Evolutionary conservation across 2,113 vertebrate genomes (phyloP).

Genomic region (Murina feae): DNA sequence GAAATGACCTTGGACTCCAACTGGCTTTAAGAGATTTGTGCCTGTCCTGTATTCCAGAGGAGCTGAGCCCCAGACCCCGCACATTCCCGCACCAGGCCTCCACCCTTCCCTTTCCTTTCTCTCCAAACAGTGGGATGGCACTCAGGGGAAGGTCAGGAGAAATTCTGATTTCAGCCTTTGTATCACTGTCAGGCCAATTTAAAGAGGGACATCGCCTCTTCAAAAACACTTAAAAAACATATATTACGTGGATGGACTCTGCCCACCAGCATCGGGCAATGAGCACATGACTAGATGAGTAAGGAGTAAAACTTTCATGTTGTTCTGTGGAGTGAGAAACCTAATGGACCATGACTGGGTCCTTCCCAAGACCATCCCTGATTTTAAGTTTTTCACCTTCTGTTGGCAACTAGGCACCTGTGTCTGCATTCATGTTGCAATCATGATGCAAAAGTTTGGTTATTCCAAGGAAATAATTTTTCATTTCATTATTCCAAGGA

Average conservation of each 20-base stretch:
- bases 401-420: not conserved
- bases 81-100: not conserved
- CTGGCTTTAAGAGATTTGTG: conserved; percentile 29
- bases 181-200: not conserved
- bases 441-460: not conserved
- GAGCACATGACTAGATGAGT: not conserved
- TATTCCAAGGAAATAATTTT: not conserved
- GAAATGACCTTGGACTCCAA: conserved; percentile 55
- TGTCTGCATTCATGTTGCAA: not conserved
- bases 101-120: not conserved
- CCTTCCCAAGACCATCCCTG: not conserved
- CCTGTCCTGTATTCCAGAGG: not conserved
- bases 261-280: not conserved
- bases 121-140: not conserved
- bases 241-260: not conserved
- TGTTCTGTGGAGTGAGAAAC: not conserved
- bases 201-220: not conserved
- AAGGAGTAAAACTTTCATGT: not conserved
- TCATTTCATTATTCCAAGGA: not conserved
- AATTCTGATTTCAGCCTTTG: not conserved
- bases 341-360: accelerated
- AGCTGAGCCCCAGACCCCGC: not conserved
- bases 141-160: not conserved
- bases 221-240: not conserved
- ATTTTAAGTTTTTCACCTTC: not conserved